Evolutionary conservation across 2,113 vertebrate genomes (phyloP), one percentile per base, ranked within the genome.

Genomic region (Larimichthys polyactis): DNA sequence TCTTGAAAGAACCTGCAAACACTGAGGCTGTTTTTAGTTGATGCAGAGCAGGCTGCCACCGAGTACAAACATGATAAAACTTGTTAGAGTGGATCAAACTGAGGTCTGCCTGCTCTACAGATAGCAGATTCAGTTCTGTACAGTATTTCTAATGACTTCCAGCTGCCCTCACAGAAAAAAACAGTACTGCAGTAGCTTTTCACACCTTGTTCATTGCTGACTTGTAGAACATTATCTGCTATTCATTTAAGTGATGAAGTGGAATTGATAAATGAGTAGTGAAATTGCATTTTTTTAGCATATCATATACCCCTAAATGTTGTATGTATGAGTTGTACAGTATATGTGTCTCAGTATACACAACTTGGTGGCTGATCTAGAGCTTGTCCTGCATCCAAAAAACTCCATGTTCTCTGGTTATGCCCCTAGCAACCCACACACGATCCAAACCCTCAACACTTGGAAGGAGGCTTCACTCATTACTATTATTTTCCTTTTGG

Each of bases 401-500:
- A 82, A 86, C 84, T 75, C 74, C 85, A 89, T 91, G 81, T 88
- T 88, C 71, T 86, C 55, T 81, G 67, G 70, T 90, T 77, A n/a
- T 87, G 81, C 84, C 79, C 79, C 66, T 72, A 85, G 82, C 87
- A 89, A 85, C 75, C 44, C 58, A 51, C 44, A 63, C 73, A 57
- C 10, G 75, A 75, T 89, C 90, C 90, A 90, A 93, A 92, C 74
- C 79, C 79, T 72, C 66, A 82, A 84, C 79, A 79, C 67, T 90
- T 92, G 83, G 90, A 95, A 77, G 83, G 71, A 90, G 72, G 64
- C 77, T 88, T 73, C 62, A 46, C 59, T 91, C 82, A 86, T 93
- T 92, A 91, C 86, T 84, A 72, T 78, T 86, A 91, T 93, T 93
- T 94, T 94, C 90, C 92, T 89, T 84, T 79, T 81, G 68, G 83